Evolutionary conservation across 2,113 vertebrate genomes (phyloP), one percentile per base, ranked within the genome.

Genomic region (Strigops habroptila): DNA sequence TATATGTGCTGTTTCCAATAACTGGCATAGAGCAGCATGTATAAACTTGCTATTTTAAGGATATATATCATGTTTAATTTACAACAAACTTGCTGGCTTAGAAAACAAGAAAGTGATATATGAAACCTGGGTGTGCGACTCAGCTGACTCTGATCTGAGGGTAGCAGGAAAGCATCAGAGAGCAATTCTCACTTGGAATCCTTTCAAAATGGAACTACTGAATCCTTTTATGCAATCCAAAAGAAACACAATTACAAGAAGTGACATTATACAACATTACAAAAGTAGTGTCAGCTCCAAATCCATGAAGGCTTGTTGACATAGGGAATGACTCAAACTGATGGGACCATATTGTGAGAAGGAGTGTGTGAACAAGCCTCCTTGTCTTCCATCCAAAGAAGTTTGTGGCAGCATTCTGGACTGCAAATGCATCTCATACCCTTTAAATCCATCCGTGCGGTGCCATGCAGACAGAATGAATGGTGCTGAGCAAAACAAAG

Each of bases 241-340:
- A 91, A 90, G 67, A 93, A 91, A 79, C 62, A 64, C 60, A 81
- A 90, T 90, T 94, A 83, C 89, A 90, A 79, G 68, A 44, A 81
- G 55, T 87, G 88, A 68, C 63, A 63, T 94, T 94, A 90, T 74
- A 55, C 53, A 74, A 75, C 79, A 60, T 33, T 71, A 91, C 70
- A 90, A 91, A 95, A 84, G 82, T 88, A 92, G 83, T 65, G 73
- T 75, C 80, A 91, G 65, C 49, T 95, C 87, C 90, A 90, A 73
- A 84, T 77, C 63, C 43, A 28, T 70, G 84, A 88, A 75, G 44
- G 57, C 39, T 39, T 85, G 79, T 96, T 95, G 91, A 95, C 91
- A 94, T 73, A 65, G 28, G 23, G 83, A 92, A 48, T 96, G 90
- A 97, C 90, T 96, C 93, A 90, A 95, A 87, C 52, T 62, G 68